Conservation (phyloP, 2,113 vertebrate genomes). For the Prunella himalayana region DNA sequence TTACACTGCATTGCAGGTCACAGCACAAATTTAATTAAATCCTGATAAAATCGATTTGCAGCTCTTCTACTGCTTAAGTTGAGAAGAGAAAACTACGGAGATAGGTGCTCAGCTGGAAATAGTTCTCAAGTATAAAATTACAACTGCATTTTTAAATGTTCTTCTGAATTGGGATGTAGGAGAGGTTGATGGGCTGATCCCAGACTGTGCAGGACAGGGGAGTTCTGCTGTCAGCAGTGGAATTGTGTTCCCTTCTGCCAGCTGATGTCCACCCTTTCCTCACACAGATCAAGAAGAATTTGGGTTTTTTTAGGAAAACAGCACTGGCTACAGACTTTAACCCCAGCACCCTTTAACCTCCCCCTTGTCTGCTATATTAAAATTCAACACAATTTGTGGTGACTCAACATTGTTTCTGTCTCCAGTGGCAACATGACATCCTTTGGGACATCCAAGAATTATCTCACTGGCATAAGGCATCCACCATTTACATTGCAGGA, state of each 20-base stretch:
- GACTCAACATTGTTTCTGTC: not conserved
- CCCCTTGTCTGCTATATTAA: not conserved
- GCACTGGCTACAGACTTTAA: not conserved
- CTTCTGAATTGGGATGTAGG: not conserved
- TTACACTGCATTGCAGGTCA: not conserved
- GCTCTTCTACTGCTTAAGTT: not conserved
- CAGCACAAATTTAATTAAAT: slow-evolving; percentile 45
- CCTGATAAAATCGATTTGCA: slow-evolving; percentile 28
- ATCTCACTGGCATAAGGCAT: rapidly evolving
- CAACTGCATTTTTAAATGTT: not conserved
- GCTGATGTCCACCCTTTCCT: not conserved
- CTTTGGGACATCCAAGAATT: not conserved
- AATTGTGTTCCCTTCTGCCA: not conserved
- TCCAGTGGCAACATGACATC: not conserved
- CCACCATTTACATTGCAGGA: not conserved
- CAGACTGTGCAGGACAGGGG: not conserved
- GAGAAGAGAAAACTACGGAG: not conserved
- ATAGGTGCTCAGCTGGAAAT: not conserved
- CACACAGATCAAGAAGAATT: not conserved
- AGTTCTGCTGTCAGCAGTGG: not conserved
- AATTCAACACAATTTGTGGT: not conserved
- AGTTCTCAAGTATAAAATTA: slow-evolving; percentile 41
- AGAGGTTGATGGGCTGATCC: not conserved
- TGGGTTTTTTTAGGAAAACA: not conserved
- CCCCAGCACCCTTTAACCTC: not conserved